Conservation (phyloP, 92 coral and sea anemone species). For the Chrysogorgia sp. region DNA sequence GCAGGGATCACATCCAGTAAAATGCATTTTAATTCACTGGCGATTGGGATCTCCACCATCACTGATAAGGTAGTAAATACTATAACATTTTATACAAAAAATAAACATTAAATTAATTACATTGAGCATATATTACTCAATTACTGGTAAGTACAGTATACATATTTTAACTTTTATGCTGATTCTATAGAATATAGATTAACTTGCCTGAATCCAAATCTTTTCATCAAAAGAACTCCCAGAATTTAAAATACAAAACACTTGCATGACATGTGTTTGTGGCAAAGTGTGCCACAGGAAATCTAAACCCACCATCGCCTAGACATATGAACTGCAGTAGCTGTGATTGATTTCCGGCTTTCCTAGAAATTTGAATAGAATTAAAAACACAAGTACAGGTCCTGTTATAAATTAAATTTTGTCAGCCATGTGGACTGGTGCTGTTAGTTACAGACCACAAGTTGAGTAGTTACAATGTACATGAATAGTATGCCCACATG, state of each 20-base stretch:
- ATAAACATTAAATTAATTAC: neutral
- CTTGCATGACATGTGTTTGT: constrained; percentile 27
- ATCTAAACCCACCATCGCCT: constrained; percentile 26
- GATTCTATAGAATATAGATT: too few relatives aligned
- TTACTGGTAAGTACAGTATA: neutral
- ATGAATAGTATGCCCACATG: neutral
- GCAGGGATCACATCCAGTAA: constrained; percentile 33
- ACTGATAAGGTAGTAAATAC: constrained; percentile 49
- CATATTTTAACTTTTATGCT: too few relatives aligned
- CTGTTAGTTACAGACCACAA: neutral
- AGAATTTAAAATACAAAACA: constrained; percentile 12
- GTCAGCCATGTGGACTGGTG: neutral
- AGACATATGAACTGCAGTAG: constrained; percentile 18
- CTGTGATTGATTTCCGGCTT: constrained; percentile 4
- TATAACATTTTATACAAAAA: constrained; percentile 11
- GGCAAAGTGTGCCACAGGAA: constrained; percentile 31
- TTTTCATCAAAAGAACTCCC: constrained; percentile 29
- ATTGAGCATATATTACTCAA: neutral
- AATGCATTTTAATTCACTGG: constrained; percentile 45
- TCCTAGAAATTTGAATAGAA: too few relatives aligned
- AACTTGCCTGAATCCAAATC: constrained; percentile 15
- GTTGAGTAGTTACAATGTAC: neutral
- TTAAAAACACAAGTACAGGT: neutral
- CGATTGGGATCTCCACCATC: constrained; percentile 59
- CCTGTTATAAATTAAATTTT: too few relatives aligned